Evolutionary conservation across 1,140 invertebrate genomes (phyloP), one percentile per base, ranked within the genome.

Genomic region (Drosophila sucinea): DNA sequence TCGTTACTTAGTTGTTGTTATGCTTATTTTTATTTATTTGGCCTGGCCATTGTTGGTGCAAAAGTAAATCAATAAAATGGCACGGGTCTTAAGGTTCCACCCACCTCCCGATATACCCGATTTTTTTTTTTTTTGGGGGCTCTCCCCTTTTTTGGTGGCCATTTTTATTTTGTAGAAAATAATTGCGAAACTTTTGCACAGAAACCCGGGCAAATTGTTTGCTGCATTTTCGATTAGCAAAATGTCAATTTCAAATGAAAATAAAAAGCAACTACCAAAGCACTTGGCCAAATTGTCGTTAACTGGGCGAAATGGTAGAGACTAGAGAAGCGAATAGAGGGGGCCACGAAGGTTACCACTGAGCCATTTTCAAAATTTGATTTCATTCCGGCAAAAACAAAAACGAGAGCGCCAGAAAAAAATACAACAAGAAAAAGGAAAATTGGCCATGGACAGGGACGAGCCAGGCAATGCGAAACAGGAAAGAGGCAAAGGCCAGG

Each of bases 141-240:
- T 47, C 44, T 3, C 44, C 3, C 1, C 33, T 7, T 10, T 17
- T 64, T 65, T 44, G 40, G 10, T n/a, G 25, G 32, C 58, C 47
- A 61, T 61, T 69, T 70, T 63, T 57, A 70, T 73, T 69, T 58
- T 65, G 73, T 67, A 64, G 65, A 83, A 89, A 87, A 89, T 89
- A 87, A 87, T 87, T 87, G 83, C 83, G 66, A 87, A 87, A 89
- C 80, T 89, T 85, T 84, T 80, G 66, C 64, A 61, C 69, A 41
- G 23, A 27, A 67, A 83, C 70, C 70, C 67, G 70, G 74, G 77
- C 77, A 87, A 87, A 87, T 81, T 89, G 80, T 89, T 89, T 89
- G 80, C 77, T 84, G 84, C 83, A 87, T 87, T 87, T 89, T 90
- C 84, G 84, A 89, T 89, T 90, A 89, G 84, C 84, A 73, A 84